Conservation (phyloP, 2,113 vertebrate genomes). For the Halichoeres trimaculatus region DNA sequence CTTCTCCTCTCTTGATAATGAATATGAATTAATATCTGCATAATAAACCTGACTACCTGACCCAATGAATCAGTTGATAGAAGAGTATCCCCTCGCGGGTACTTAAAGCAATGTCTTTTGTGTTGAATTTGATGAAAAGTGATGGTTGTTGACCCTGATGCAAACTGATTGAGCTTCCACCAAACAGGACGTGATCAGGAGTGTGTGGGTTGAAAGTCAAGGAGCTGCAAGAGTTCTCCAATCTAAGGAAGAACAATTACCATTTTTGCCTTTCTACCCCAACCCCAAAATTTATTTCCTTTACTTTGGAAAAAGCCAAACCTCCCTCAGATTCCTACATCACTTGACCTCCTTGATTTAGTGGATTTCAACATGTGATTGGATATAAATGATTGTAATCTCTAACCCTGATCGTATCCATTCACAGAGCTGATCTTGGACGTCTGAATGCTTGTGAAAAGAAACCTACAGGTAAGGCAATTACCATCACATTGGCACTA, state of each 20-base stretch:
- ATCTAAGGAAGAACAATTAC: neutral
- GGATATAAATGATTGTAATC: neutral
- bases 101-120: conserved; percentile 1
- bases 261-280: neutral
- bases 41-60: neutral
- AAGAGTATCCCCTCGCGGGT: neutral
- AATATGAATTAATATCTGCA: conserved; percentile 4
- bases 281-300: too few relatives aligned
- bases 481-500: neutral
- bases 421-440: conserved; percentile 29
- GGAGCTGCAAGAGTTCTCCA: conserved; percentile 3
- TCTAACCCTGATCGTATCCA: conserved; percentile 23
- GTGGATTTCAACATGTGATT: neutral
- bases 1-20: neutral
- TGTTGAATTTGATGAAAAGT: conserved; percentile 1
- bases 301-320: neutral
- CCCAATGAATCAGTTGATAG: neutral
- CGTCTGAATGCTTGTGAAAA: neutral
- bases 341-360: neutral
- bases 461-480: conserved; percentile 26
- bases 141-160: conserved; percentile 23
- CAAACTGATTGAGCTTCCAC: conserved; percentile 4
- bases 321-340: neutral
- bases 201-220: conserved; percentile 10
- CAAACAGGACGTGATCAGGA: too few relatives aligned